Percentiles rank a stretch among this genome's conserved stretches.
Evolutionary conservation across 2,113 vertebrate species (phyloP).

Genomic region (Potamarius usumacintae): DNA sequence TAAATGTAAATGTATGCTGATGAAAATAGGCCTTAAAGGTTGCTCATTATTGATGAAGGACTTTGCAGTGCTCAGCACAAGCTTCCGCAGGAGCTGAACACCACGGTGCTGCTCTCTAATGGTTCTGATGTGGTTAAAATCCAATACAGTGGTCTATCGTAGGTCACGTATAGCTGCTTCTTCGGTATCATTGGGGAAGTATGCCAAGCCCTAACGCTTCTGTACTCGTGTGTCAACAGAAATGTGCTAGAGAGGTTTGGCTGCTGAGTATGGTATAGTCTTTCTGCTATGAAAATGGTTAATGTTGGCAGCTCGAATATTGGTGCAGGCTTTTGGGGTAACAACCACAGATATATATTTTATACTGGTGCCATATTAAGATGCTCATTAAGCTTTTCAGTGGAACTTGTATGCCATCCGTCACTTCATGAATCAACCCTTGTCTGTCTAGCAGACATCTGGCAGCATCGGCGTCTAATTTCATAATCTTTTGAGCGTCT

Average conservation of each 20-base stretch:
- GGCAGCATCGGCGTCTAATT: not conserved
- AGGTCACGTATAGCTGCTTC: not conserved
- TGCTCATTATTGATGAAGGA: not conserved
- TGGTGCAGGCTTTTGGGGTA: constrained; percentile 12
- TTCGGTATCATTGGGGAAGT: not conserved
- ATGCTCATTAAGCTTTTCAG: constrained; percentile 12
- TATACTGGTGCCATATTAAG: constrained; percentile 6
- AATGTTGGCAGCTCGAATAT: not conserved
- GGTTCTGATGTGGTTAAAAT: constrained; percentile 40
- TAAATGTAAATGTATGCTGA: constrained; percentile 19
- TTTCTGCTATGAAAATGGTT: not conserved
- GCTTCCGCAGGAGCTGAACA: constrained; percentile 8
- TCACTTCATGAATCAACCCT: constrained; percentile 17
- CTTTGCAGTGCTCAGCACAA: constrained; percentile 8
- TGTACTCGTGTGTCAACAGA: not conserved
- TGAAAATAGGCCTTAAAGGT: constrained; percentile 16
- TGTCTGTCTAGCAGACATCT: constrained; percentile 1
- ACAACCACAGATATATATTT: constrained; percentile 6
- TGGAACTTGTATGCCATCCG: constrained; percentile 1
- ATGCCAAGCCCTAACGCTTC: not conserved
- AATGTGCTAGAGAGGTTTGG: constrained; percentile 14
- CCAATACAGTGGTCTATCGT: constrained; percentile 5
- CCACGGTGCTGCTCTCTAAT: not conserved
- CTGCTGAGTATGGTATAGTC: constrained; percentile 1
- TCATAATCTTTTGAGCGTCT: not conserved